Base-by-base conservation (phyloP, 2,113 vertebrate genomes). In the Epinephelus lanceolatus region DNA sequence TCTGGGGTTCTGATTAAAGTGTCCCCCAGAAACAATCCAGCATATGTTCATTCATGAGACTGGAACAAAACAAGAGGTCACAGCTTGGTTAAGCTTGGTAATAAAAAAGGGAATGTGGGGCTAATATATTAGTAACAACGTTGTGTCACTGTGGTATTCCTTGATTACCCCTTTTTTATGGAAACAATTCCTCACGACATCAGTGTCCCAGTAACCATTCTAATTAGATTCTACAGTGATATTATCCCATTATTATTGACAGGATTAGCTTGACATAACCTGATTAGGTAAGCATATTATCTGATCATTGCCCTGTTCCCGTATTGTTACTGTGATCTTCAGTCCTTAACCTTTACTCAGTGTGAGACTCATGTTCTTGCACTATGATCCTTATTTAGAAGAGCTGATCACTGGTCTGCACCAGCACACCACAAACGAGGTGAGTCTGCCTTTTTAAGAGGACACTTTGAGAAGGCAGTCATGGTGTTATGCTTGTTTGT, bases 1-100 rank as follows among this genome's bases (percentile, higher is more conserved):
- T 80, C 67, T 55, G 40, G 80, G 87, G 27, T 60, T 78, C 49
- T 77, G 75, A 81, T 86, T 68, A 72, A 88, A 80, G 69, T 78
- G 66, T 74, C n/a, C 47, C 15, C 13, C 62, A 53, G 60, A 83
- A 88, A 90, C 55, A 79, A 74, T 78, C 25, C 56, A 51, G 56
- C 10, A 7, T 68, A 55, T 76, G 23, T 78, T 81, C 71, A 55
- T 75, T 53, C 40, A 27, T 62, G 56, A 79, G 70, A 45, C 45
- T 60, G 27, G 25, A 51, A 77, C 80, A 65, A 67, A 53, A 6
- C 63, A 37, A 78, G 53, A 78, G 81, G 84, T 80, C 56, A 67
- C 6, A 57, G 63, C 21, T 56, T 55, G 62, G 30, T 74, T 68
- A 40, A 83, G 40, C 8, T 47, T 57, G 18, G 18, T 56, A 13